These are phyloP conservation scores for Mesoclemmys tuberculata DNA, from an alignment of 2,113 vertebrate species.

Conservation along the genomic window DNA sequence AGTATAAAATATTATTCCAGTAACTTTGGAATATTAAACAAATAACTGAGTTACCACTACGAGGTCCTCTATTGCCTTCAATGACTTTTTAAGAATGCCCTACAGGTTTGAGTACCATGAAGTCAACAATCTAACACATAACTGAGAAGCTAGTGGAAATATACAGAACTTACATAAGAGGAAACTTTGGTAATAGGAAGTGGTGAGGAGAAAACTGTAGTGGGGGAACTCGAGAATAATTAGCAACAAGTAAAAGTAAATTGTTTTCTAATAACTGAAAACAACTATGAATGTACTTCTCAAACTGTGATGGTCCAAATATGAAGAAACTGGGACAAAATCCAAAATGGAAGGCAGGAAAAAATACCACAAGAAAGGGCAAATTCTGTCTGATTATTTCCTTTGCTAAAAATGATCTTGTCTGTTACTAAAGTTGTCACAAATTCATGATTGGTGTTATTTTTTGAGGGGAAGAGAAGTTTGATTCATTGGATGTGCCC, in stretches of 20 bases:
- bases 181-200: not conserved
- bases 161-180: not conserved
- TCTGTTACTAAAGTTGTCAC: not conserved
- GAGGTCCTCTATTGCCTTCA: not conserved
- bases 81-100: not conserved
- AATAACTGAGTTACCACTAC: not conserved
- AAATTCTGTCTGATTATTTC: not conserved
- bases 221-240: not conserved
- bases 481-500: not conserved
- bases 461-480: not conserved
- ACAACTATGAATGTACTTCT: not conserved
- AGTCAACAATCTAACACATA: constrained; percentile 2
- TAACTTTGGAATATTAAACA: not conserved
- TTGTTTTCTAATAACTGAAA: constrained; percentile 6
- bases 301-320: not conserved
- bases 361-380: not conserved
- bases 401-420: not conserved
- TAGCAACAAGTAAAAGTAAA: not conserved
- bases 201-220: not conserved
- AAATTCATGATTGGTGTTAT: not conserved
- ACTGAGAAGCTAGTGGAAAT: not conserved
- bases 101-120: not conserved
- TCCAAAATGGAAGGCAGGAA: not conserved
- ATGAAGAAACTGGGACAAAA: not conserved
- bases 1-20: not conserved